Conservation (phyloP, 1,140 invertebrate species). For the Megathymus violae region DNA sequence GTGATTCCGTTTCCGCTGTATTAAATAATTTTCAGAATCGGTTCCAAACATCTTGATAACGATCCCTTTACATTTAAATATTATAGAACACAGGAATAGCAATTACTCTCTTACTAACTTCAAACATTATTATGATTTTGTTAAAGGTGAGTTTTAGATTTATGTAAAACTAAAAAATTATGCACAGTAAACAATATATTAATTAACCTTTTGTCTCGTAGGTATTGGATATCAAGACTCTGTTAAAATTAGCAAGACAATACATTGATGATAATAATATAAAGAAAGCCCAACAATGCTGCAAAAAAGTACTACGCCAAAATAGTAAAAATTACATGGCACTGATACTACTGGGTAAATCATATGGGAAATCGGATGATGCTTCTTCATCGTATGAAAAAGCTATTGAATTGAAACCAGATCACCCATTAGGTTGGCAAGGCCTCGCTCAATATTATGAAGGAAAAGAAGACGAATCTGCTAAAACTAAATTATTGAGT, state of each 20-base stretch:
- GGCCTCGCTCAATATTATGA: conserved; percentile 91
- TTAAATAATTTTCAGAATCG: too few species aligned
- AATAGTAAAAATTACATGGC: conserved; percentile 92
- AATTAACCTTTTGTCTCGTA: too few species aligned
- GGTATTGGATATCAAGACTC: conserved; percentile 83
- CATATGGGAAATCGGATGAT: conserved; percentile 89
- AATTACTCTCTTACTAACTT: too few species aligned
- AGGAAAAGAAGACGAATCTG: conserved; percentile 77
- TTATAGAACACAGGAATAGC: too few species aligned
- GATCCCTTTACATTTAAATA: too few species aligned
- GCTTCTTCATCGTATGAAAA: conserved; percentile 87
- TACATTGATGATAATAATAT: conserved; percentile 89
- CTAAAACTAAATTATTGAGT: conserved; percentile 84
- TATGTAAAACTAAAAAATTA: too few species aligned
- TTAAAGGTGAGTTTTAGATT: too few species aligned
- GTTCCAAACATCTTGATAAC: too few species aligned
- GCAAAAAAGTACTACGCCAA: conserved; percentile 87
- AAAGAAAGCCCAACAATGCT: conserved; percentile 88
- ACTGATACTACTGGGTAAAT: conserved; percentile 90
- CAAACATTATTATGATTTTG: too few species aligned
- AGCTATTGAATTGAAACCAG: conserved; percentile 86
- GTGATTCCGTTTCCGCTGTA: too few species aligned
- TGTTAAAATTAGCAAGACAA: conserved; percentile 89
- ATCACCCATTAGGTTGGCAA: conserved; percentile 90
- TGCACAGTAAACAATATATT: too few species aligned